A percentile compares a stretch with the other conserved stretches of the same genome.
Conservation (phyloP, 1,140 invertebrate species). For the Matsumurasca onukii region DNA sequence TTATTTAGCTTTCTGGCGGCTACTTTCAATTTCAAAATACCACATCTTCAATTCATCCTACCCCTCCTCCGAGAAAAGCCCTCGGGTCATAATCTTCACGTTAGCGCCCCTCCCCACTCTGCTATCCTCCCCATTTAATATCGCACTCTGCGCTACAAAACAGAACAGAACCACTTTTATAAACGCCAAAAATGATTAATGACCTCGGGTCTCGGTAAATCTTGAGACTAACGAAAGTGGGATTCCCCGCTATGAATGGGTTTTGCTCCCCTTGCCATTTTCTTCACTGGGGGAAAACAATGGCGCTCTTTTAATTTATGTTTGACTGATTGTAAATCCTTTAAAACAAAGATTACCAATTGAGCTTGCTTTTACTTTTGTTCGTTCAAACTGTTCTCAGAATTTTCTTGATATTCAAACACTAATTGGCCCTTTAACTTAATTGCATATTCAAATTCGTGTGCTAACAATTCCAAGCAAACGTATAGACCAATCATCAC, state of each 20-base stretch:
- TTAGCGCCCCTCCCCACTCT: background rate
- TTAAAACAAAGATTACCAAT: background rate
- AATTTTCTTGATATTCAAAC: too few relatives aligned
- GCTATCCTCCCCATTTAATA: background rate
- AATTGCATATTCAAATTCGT: too few relatives aligned
- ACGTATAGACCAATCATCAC: too few relatives aligned
- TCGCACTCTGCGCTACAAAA: too few relatives aligned
- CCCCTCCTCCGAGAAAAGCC: too few relatives aligned
- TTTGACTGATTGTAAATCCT: background rate
- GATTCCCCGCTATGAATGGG: slow-evolving; percentile 4
- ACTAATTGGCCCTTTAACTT: too few relatives aligned
- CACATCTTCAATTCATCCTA: too few relatives aligned
- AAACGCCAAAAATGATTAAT: slow-evolving; percentile 16
- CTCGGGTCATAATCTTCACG: background rate
- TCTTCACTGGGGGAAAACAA: background rate
- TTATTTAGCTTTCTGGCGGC: too few relatives aligned
- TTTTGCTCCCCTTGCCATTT: background rate
- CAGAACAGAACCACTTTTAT: background rate
- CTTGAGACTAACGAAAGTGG: slow-evolving; percentile 17
- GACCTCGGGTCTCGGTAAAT: slow-evolving; percentile 13
- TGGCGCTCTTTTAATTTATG: background rate
- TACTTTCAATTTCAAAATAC: too few relatives aligned
- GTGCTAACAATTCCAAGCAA: too few relatives aligned
- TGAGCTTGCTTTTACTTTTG: too few relatives aligned
- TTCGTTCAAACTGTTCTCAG: too few relatives aligned